Conservation (phyloP, 2,888 invertebrate species). For the Teinopalpus imperialis region DNA sequence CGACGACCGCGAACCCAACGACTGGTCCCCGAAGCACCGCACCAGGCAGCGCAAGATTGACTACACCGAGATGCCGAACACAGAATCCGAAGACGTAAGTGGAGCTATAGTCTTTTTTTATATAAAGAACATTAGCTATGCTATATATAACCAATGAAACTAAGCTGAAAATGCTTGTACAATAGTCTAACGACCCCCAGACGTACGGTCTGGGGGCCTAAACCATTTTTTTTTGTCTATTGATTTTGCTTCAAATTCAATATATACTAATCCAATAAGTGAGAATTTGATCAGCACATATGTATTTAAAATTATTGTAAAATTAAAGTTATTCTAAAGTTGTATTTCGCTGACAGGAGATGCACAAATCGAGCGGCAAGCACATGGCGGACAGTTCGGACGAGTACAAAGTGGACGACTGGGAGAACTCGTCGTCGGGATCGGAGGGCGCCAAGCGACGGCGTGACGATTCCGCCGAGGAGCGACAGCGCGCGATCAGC, state of each 20-base stretch:
- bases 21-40: conserved; percentile 84
- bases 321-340: too few relatives aligned
- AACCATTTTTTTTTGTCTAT: too few relatives aligned
- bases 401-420: conserved; percentile 68
- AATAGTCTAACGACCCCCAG: too few relatives aligned
- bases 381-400: conserved; percentile 79
- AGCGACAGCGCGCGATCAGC: conserved; percentile 45
- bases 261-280: too few relatives aligned
- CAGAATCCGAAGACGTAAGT: conserved; percentile 88
- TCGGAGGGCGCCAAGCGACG: conserved; percentile 31
- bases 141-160: not conserved
- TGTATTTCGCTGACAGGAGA: conserved; percentile 59
- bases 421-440: conserved; percentile 57
- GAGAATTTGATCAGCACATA: too few relatives aligned
- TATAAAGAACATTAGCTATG: too few relatives aligned
- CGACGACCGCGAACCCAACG: conserved; percentile 67
- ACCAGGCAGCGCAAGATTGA: conserved; percentile 88
- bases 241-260: too few relatives aligned
- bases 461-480: conserved; percentile 46
- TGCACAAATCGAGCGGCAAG: conserved; percentile 78
- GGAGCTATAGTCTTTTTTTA: not conserved
- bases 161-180: too few relatives aligned
- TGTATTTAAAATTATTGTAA: too few relatives aligned
- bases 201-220: too few relatives aligned
- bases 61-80: conserved; percentile 88